These are phyloP conservation scores for Cygnus olor DNA, from an alignment of 2,797 vertebrate species.

Conservation along the genomic window DNA sequence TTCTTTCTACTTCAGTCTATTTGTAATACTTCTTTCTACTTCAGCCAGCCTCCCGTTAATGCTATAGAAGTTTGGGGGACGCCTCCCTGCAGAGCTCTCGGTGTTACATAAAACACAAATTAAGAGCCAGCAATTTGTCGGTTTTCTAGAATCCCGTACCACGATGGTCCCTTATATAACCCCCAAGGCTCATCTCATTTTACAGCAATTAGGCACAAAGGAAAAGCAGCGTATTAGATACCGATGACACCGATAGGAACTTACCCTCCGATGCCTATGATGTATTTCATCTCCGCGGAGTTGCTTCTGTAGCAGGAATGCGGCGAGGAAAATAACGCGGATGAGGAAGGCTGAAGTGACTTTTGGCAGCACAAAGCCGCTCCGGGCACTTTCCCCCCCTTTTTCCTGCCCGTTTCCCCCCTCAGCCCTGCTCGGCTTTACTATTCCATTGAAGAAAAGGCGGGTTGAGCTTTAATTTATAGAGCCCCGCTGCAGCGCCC, in stretches of 20 bases:
- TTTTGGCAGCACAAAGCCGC: accelerated
- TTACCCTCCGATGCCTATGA: slow-evolving; percentile 95
- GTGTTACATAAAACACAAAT: accelerated
- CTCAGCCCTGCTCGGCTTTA: slow-evolving; percentile 14
- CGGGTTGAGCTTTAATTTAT: slow-evolving; percentile 74
- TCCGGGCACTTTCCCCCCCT: accelerated
- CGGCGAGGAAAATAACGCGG: accelerated
- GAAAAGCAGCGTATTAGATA: accelerated
- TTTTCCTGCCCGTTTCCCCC: accelerated
- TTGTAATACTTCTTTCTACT: background rate
- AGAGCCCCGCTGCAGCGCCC: slow-evolving; percentile 9
- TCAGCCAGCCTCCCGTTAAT: background rate
- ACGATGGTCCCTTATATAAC: accelerated
- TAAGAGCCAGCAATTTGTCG: background rate
- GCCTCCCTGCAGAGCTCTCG: background rate
- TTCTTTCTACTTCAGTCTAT: background rate
- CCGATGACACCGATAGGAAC: background rate
- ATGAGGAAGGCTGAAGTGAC: accelerated
- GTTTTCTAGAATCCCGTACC: accelerated
- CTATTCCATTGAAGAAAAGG: slow-evolving; percentile 88
- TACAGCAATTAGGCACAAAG: accelerated
- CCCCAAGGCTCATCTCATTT: background rate
- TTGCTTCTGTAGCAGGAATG: background rate
- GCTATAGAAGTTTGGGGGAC: accelerated
- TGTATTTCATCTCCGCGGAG: slow-evolving; percentile 82